These are phyloP conservation scores for Hipparchia semele DNA, from an alignment of 2,888 invertebrate genomes.

Conservation along the genomic window DNA sequence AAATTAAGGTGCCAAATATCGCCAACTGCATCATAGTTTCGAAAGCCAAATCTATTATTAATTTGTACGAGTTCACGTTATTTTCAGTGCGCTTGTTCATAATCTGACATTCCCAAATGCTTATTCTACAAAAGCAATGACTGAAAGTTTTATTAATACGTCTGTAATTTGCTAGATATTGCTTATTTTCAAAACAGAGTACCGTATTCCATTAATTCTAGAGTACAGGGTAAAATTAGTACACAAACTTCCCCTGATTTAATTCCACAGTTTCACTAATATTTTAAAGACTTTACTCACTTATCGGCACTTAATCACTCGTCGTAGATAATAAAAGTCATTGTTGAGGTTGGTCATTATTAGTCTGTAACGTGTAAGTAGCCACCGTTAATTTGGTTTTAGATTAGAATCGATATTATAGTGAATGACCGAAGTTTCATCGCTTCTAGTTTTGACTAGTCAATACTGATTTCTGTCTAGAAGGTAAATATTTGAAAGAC, in stretches of 20 bases:
- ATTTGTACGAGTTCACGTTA: conserved; percentile 50
- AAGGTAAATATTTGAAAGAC: not conserved
- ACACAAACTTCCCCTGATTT: conserved; percentile 73
- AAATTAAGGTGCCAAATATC: conserved; percentile 76
- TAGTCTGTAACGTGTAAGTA: conserved; percentile 68
- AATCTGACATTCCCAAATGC: conserved; percentile 64
- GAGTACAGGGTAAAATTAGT: conserved; percentile 82
- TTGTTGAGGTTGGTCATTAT: conserved; percentile 73
- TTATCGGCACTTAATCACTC: conserved; percentile 73
- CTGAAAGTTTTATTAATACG: conserved; percentile 59
- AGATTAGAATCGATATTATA: conserved; percentile 53
- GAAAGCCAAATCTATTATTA: conserved; percentile 53
- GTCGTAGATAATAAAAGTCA: conserved; percentile 67
- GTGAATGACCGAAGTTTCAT: not conserved
- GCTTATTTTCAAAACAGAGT: conserved; percentile 34
- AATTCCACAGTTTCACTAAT: conserved; percentile 74
- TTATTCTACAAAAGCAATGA: conserved; percentile 69
- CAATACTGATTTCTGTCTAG: not conserved
- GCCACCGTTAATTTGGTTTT: conserved; percentile 61
- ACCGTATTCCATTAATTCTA: conserved; percentile 74
- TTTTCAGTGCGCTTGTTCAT: conserved; percentile 49
- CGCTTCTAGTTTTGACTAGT: not conserved
- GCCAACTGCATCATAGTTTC: conserved; percentile 53
- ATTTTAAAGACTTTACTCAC: conserved; percentile 72
- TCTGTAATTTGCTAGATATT: conserved; percentile 29